A percentile compares a stretch with the other conserved stretches of the same genome.
These are phyloP conservation scores for Scyliorhinus canicula DNA, from an alignment of 2,797 vertebrate genomes.

Conservation along the genomic window DNA sequence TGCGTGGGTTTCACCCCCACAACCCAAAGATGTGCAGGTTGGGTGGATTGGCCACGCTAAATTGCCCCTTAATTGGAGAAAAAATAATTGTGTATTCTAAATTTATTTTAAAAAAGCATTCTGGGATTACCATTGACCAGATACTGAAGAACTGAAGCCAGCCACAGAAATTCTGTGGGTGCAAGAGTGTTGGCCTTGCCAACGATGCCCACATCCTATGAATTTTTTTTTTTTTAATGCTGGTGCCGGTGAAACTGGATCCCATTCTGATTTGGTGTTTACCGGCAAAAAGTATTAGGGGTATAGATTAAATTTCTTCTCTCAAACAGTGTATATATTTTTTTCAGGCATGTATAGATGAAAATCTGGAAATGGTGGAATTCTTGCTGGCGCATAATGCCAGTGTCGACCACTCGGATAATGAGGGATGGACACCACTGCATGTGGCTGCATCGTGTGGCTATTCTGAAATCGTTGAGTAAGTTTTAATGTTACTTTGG, in stretches of 20 bases:
- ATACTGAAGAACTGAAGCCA: no score
- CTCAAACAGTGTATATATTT: neutral
- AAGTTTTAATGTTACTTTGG: slow-evolving; percentile 47
- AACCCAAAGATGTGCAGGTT: neutral
- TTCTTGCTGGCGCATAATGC: slow-evolving; percentile 75
- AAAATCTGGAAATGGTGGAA: slow-evolving; percentile 77
- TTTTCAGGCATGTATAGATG: slow-evolving; percentile 79
- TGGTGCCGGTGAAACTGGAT: neutral
- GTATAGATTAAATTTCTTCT: neutral
- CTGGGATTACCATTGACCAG: no score
- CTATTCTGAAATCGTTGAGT: slow-evolving; percentile 78
- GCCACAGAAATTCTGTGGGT: no score
- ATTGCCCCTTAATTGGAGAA: no score
- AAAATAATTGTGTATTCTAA: no score
- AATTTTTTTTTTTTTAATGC: neutral
- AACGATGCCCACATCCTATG: neutral
- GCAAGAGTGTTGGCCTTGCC: neutral
- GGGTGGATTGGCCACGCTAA: no score
- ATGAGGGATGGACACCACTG: slow-evolving; percentile 84
- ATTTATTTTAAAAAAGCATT: no score
- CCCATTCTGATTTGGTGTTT: neutral
- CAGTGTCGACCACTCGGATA: slow-evolving; percentile 78
- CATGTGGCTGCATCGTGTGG: slow-evolving; percentile 83
- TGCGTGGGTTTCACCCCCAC: no score
- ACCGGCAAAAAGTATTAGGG: neutral